Conservation (phyloP, 2,888 invertebrate species). For the Brachylomia viminalis region DNA sequence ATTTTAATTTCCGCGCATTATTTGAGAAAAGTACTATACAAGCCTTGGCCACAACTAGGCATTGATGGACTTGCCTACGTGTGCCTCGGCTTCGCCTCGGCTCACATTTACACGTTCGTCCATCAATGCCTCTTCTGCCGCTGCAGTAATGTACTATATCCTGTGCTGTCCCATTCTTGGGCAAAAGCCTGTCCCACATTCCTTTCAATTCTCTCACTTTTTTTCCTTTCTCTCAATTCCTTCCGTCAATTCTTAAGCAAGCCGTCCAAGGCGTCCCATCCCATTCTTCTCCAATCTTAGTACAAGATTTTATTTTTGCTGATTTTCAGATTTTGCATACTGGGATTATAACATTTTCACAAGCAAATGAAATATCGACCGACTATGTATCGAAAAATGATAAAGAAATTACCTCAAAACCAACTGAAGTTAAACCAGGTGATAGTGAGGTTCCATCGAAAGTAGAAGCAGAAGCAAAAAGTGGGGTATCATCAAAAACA, state of each 20-base stretch:
- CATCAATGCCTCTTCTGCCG: no score
- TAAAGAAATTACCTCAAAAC: background rate
- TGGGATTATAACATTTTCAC: slow-evolving; percentile 4
- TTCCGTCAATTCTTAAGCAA: background rate
- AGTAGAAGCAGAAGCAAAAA: background rate
- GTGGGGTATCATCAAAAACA: background rate
- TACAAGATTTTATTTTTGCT: background rate
- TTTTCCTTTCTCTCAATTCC: no score
- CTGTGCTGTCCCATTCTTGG: background rate
- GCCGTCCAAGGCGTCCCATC: background rate
- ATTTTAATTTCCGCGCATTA: no score
- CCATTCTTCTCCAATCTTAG: background rate
- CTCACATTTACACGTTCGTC: no score
- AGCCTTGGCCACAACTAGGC: no score
- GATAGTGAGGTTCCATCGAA: background rate
- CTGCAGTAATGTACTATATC: no score
- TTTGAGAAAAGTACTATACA: no score
- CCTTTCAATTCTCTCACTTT: background rate
- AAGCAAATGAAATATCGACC: slow-evolving; percentile 11
- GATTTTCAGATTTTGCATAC: slow-evolving; percentile 35
- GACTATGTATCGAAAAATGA: background rate
- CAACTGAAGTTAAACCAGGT: background rate
- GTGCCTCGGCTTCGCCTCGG: no score
- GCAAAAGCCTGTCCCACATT: no score
- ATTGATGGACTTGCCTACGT: no score